These are phyloP conservation scores for Drosophila azteca DNA, from an alignment of 1,140 invertebrate genomes.

Conservation along the genomic window DNA sequence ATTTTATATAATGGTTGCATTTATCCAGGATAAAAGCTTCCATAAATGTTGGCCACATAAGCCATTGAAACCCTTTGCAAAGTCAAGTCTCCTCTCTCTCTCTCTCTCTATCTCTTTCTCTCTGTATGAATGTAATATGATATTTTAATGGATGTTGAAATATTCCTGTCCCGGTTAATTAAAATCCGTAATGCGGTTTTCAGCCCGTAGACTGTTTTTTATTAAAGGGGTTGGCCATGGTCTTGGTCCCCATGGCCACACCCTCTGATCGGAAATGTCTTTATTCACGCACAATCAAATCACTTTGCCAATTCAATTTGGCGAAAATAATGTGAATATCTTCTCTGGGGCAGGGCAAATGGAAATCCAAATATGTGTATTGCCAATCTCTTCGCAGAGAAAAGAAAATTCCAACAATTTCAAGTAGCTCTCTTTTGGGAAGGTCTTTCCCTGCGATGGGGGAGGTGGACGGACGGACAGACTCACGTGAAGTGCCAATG, in stretches of 20 bases:
- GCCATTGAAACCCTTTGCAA: constrained; percentile 58
- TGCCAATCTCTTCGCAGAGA: constrained; percentile 10
- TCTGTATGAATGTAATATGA: constrained; percentile 42
- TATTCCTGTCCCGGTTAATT: constrained; percentile 59
- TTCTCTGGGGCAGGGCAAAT: constrained; percentile 36
- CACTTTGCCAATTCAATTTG: constrained; percentile 73
- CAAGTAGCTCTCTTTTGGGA: not conserved
- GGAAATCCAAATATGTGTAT: constrained; percentile 60
- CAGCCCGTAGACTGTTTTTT: constrained; percentile 21
- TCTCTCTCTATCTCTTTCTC: constrained; percentile 12
- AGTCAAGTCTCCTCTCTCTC: constrained; percentile 20
- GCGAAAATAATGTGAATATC: constrained; percentile 59
- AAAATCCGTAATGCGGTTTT: constrained; percentile 76
- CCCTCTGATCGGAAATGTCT: constrained; percentile 28
- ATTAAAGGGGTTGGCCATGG: constrained; percentile 51
- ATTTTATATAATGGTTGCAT: not conserved
- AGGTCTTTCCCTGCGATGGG: not conserved
- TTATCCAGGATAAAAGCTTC: not conserved
- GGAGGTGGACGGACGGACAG: not conserved
- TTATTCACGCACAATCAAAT: constrained; percentile 72
- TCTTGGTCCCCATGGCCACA: constrained; percentile 35
- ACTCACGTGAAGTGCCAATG: constrained; percentile 62
- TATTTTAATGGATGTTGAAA: constrained; percentile 75
- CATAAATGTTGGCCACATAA: constrained; percentile 18
- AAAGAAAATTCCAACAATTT: constrained; percentile 56